Conservation (phyloP, 2,797 vertebrate genomes). For the Lacerta viridis region DNA sequence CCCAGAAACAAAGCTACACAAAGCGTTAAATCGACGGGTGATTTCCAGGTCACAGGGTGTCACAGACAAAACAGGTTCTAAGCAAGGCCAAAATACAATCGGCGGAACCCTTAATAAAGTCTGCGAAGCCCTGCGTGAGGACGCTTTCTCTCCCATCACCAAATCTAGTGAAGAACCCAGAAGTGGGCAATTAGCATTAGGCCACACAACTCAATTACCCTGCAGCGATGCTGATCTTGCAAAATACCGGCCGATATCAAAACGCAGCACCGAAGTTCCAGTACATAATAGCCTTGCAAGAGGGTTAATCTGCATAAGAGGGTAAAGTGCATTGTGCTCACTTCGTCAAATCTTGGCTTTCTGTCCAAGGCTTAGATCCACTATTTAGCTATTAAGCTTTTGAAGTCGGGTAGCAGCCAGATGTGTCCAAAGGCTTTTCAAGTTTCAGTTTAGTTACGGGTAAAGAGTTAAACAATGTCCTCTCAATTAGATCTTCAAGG, state of each 20-base stretch:
- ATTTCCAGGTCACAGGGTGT: neutral
- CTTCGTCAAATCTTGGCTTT: conserved; percentile 34
- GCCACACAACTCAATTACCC: conserved; percentile 20
- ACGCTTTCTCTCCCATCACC: neutral
- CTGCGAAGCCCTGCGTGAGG: conserved; percentile 14
- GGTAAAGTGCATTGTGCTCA: neutral
- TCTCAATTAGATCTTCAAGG: conserved; percentile 75
- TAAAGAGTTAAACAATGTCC: conserved; percentile 74
- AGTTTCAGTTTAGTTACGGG: conserved; percentile 76
- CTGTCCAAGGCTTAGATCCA: conserved; percentile 48
- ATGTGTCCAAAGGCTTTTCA: conserved; percentile 78
- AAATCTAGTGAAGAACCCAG: conserved; percentile 39
- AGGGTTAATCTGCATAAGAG: conserved; percentile 33
- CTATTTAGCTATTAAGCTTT: conserved; percentile 59
- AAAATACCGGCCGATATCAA: conserved; percentile 10
- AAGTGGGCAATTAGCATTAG: conserved; percentile 31
- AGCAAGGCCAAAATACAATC: neutral
- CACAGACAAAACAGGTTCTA: neutral
- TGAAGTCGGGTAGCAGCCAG: conserved; percentile 67
- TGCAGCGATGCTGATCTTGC: conserved; percentile 31
- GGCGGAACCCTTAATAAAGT: neutral
- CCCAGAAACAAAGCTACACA: conserved; percentile 1
- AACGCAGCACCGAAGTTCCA: conserved; percentile 21
- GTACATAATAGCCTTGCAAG: conserved; percentile 36
- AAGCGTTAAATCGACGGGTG: neutral